Conservation (phyloP, 2,888 invertebrate genomes). For the Eristalis arbustorum region DNA sequence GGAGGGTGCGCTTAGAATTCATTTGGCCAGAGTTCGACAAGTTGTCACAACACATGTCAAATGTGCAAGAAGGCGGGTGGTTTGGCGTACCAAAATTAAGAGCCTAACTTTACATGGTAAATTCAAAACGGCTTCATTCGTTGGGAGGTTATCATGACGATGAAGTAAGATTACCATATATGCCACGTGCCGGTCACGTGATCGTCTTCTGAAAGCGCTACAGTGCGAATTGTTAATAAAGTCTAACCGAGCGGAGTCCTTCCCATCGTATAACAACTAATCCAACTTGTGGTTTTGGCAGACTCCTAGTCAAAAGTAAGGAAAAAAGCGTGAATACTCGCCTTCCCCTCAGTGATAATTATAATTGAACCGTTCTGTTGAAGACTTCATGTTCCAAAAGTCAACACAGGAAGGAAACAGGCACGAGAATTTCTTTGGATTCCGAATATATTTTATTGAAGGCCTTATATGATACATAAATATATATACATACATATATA, state of each 20-base stretch:
- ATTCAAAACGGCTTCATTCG: constrained; percentile 64
- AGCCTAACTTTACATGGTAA: constrained; percentile 65
- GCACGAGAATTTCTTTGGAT: background rate
- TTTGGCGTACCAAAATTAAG: constrained; percentile 70
- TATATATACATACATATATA: background rate
- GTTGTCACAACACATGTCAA: constrained; percentile 72
- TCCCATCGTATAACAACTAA: constrained; percentile 56
- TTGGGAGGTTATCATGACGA: constrained; percentile 65
- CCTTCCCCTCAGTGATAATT: constrained; percentile 71
- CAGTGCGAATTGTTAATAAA: constrained; percentile 72
- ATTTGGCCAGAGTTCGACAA: constrained; percentile 69
- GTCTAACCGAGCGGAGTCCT: constrained; percentile 57
- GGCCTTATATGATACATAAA: constrained; percentile 4
- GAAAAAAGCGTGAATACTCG: constrained; percentile 16
- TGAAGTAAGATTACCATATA: constrained; percentile 71
- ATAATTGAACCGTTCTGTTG: constrained; percentile 71
- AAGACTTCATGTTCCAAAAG: constrained; percentile 45
- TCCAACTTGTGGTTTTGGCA: constrained; percentile 71
- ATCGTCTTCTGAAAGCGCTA: constrained; percentile 66
- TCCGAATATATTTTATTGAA: constrained; percentile 1
- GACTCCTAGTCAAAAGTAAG: constrained; percentile 33
- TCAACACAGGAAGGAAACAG: background rate
- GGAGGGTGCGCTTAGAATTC: constrained; percentile 66
- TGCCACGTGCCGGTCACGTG: constrained; percentile 71
- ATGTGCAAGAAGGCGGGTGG: constrained; percentile 63